Evolutionary conservation across 2,113 vertebrate genomes (phyloP).

Genomic region (Castor canadensis): DNA sequence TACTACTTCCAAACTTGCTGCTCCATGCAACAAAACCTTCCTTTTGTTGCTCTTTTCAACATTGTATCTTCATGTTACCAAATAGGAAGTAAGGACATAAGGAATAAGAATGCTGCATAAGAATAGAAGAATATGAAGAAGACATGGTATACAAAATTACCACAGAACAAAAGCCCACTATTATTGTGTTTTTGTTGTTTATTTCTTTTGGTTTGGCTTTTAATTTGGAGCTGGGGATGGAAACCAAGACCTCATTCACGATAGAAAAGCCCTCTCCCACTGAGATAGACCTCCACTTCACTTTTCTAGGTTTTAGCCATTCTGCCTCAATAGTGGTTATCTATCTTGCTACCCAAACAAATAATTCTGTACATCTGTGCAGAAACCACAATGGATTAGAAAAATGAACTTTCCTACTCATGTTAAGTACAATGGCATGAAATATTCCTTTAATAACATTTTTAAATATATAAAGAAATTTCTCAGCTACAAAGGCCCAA

Average conservation of each 20-base stretch:
- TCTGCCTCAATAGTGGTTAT: background rate
- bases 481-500: background rate
- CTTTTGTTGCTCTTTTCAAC: background rate
- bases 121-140: background rate
- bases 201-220: background rate
- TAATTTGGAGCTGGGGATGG: too few relatives aligned
- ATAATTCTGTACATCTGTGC: background rate
- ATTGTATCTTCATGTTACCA: background rate
- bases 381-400: constrained; percentile 3
- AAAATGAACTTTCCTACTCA: background rate
- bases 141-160: background rate
- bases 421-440: background rate
- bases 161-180: background rate
- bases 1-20: background rate
- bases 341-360: background rate
- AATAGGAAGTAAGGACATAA: background rate
- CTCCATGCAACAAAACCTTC: background rate
- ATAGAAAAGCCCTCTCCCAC: background rate
- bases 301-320: background rate
- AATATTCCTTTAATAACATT: background rate
- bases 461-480: constrained; percentile 14
- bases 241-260: too few relatives aligned
- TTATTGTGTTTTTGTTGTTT: background rate
- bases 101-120: background rate
- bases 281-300: too few relatives aligned